phyloP scores from a whole-genome alignment of 2,797 vertebrate genomes.

The Taeniopygia guttata region DNA sequence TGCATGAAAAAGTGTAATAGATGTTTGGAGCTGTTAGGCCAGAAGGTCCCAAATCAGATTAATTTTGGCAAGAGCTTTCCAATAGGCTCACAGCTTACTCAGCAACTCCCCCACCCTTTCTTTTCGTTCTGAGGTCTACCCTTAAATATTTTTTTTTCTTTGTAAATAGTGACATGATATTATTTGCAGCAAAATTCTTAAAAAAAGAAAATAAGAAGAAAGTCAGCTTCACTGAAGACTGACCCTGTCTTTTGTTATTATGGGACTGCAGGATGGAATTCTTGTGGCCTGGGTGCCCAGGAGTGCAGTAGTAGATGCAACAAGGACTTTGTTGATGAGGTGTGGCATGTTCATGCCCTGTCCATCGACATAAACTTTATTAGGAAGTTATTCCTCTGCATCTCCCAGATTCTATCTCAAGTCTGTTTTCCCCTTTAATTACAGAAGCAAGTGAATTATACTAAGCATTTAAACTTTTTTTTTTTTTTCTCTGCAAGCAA shows the following conservation, averaged over 20 bases:
- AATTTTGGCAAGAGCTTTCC: background rate
- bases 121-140: background rate
- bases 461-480: background rate
- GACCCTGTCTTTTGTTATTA: background rate
- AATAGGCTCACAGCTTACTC: background rate
- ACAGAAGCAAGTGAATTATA: background rate
- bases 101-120: fast-evolving
- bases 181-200: background rate
- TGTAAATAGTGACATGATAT: background rate
- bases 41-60: background rate
- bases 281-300: background rate
- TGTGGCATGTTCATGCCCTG: background rate
- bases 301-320: background rate
- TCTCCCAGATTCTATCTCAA: background rate
- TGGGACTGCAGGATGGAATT: background rate
- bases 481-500: background rate
- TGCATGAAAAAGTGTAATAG: background rate
- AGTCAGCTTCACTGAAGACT: background rate
- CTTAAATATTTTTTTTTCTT: background rate
- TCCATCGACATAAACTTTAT: background rate
- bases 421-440: background rate
- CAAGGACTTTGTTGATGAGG: fast-evolving
- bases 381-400: background rate
- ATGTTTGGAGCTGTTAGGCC: background rate
- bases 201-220: background rate